Evolutionary conservation across 2,888 invertebrate genomes (phyloP).

Genomic region (Epistrophe eligans): DNA sequence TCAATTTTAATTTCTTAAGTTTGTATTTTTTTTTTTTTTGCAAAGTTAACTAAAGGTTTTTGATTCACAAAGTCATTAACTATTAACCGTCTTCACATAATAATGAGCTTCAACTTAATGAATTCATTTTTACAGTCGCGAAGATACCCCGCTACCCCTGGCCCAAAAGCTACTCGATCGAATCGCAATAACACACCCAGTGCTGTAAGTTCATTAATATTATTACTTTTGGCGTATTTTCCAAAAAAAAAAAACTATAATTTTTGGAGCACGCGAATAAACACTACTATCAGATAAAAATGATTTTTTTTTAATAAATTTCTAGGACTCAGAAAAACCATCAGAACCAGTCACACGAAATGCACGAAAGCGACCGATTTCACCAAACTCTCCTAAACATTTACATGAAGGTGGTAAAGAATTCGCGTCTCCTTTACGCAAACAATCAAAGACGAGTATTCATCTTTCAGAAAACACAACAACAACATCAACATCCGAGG

Average conservation of each 20-base stretch:
- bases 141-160: neutral
- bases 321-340: neutral
- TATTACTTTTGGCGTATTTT: too few relatives aligned
- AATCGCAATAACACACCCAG: slow-evolving; percentile 37
- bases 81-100: neutral
- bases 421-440: slow-evolving; percentile 77
- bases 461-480: slow-evolving; percentile 61
- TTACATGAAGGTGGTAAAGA: slow-evolving; percentile 59
- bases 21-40: slow-evolving; percentile 20
- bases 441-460: slow-evolving; percentile 77
- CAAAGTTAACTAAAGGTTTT: too few relatives aligned
- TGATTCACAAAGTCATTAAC: too few relatives aligned
- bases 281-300: neutral
- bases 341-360: slow-evolving; percentile 44
- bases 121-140: slow-evolving; percentile 5
- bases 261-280: too few relatives aligned
- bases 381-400: slow-evolving; percentile 65
- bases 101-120: neutral
- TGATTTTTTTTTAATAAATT: neutral
- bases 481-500: slow-evolving; percentile 8
- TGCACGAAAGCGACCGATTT: slow-evolving; percentile 69
- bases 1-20: too few relatives aligned
- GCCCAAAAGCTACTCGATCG: slow-evolving; percentile 30
- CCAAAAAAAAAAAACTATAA: too few relatives aligned
- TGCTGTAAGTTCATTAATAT: slow-evolving; percentile 33